phyloP scores from a whole-genome alignment of 2,888 invertebrate genomes.

The Cerastis leucographa region DNA sequence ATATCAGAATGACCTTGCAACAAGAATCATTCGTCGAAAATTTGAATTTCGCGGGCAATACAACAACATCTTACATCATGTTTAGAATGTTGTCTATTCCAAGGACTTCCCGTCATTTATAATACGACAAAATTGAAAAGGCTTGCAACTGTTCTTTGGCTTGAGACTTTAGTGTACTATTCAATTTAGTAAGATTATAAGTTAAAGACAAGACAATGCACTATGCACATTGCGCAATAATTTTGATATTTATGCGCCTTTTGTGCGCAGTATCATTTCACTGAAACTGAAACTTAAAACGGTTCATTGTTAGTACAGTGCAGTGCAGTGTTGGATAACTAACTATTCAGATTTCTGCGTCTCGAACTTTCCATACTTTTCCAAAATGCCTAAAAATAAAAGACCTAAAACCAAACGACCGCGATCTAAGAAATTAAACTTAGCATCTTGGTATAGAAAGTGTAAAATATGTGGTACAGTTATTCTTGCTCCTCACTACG shows the following conservation, averaged over 20 bases:
- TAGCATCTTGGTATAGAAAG: conserved; percentile 28
- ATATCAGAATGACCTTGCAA: background rate
- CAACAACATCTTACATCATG: background rate
- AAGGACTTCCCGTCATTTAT: conserved; percentile 5
- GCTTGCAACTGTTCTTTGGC: background rate
- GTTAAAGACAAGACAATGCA: background rate
- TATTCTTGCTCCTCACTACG: conserved; percentile 32
- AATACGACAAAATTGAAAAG: conserved; percentile 23
- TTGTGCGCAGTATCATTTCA: background rate
- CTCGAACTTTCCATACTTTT: background rate
- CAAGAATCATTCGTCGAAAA: background rate
- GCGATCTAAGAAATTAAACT: conserved; percentile 8
- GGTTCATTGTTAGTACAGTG: background rate
- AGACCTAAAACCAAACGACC: background rate
- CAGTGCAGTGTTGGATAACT: background rate
- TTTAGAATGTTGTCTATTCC: conserved; percentile 17
- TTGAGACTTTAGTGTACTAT: background rate
- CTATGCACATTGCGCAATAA: background rate
- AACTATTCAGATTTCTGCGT: background rate
- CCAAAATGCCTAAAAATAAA: conserved; percentile 31
- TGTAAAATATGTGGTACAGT: conserved; percentile 36
- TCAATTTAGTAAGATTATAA: conserved; percentile 7
- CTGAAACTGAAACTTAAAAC: background rate
- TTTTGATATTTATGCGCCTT: background rate
- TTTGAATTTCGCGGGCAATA: conserved; percentile 11